Evolutionary conservation across 2,888 invertebrate species (phyloP).

Genomic region (Mythimna impura): DNA sequence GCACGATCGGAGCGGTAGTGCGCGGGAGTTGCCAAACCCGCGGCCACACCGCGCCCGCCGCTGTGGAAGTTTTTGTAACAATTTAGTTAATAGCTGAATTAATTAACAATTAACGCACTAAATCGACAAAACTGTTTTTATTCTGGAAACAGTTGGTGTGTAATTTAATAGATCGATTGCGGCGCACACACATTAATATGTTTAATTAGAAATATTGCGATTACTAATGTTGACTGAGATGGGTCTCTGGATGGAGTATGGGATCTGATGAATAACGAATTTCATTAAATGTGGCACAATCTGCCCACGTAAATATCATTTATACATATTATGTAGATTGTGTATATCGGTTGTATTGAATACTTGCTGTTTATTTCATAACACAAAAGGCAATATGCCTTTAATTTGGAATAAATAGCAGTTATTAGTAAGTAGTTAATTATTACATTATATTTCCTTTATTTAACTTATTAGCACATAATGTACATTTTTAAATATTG

Average conservation of each 20-base stretch:
- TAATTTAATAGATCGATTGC: conserved; percentile 7
- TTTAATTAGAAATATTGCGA: conserved; percentile 7
- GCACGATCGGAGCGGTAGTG: conserved; percentile 51
- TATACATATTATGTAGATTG: not conserved
- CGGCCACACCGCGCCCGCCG: conserved; percentile 38
- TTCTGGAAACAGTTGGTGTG: not conserved
- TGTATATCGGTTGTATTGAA: not conserved
- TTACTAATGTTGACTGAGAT: not conserved
- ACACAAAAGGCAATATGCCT: conserved; percentile 3
- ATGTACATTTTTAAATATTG: no score
- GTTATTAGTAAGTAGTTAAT: no score
- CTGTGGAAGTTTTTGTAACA: conserved; percentile 12
- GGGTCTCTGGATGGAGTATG: not conserved
- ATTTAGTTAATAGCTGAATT: conserved; percentile 36
- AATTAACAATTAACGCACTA: conserved; percentile 7
- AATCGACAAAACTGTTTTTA: conserved; percentile 12
- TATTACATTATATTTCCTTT: no score
- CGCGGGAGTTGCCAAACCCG: conserved; percentile 45
- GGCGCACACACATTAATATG: not conserved
- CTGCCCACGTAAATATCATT: not conserved
- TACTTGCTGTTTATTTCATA: not conserved
- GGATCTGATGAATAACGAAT: not conserved
- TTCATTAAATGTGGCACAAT: conserved; percentile 5
- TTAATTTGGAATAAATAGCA: conserved; percentile 2
- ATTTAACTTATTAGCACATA: no score